Evolutionary conservation across 2,888 invertebrate genomes (phyloP), one percentile per base, ranked within the genome.

Genomic region (Platycheirus albimanus): DNA sequence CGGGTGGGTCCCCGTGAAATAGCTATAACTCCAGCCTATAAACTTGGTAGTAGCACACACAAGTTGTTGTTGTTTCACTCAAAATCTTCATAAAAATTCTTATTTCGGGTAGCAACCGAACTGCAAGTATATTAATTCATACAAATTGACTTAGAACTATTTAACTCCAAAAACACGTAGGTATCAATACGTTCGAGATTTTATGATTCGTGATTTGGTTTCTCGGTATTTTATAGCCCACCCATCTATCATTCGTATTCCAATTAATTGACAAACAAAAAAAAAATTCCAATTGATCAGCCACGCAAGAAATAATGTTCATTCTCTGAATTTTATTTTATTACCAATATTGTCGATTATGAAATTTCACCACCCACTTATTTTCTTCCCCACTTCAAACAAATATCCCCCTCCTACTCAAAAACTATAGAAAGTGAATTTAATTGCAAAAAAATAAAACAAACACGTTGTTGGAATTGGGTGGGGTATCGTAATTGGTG

Each of bases 341-440:
- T 64, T 71, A 54, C 30, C 36, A n/a, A 41, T n/a, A n/a, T 56
- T 41, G 54, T 28, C 52, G 45, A 19, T 45, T 54, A 45, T 20
- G 36, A 30, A n/a, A 36, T 52, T 71, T 61, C 49, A 24, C 43
- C 30, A 54, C 70, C 38, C 63, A 77, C 54, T 71, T 24, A 58
- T 64, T 58, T 66, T 72, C 64, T 64, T 20, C 49, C 10, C 11
- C 41, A 17, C 43, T 47, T 33, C 11, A 52, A 51, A 45, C 30
- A n/a, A 28, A 13, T 8, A 56, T n/a, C n/a, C n/a, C n/a, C n/a
- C n/a, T n/a, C n/a, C n/a, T 24, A 24, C 36, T 4, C 17, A 17
- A 49, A 15, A 43, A 67, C 19, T 15, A 20, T 69, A 36, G 79
- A 69, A 74, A 74, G 79, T 69, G 75, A 63, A 74, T 69, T 54